Evolutionary conservation across 1,140 invertebrate species (phyloP), one percentile per base, ranked within the genome.

Genomic region (Drosophila repletoides): DNA sequence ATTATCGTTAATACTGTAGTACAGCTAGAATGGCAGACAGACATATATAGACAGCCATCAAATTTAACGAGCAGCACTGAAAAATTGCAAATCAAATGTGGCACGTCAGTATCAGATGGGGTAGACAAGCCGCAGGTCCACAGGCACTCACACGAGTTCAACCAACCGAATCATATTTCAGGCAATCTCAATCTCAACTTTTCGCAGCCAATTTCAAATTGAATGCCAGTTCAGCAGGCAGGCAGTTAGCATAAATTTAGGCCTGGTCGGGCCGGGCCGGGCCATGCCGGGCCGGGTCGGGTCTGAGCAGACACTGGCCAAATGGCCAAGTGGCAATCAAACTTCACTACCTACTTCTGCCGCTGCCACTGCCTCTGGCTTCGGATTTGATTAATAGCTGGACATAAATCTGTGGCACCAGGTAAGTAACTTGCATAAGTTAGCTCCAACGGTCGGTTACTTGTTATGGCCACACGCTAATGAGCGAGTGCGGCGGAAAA

Each of bases 341-440:
- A 59, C 53, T 56, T 65, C 52, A 22, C 24, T 19, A n/a, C 19
- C 19, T n/a, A n/a, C n/a, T n/a, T n/a, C n/a, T n/a, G n/a, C n/a
- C n/a, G n/a, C n/a, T n/a, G n/a, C n/a, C n/a, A n/a, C n/a, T n/a
- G n/a, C n/a, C 33, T 31, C 3, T 12, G 45, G 29, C 48, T n/a
- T n/a, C n/a, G 22, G 64, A 34, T 52, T 61, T 61, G 64, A 67
- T 67, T 67, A 67, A 67, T 67, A 51, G 56, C 31, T 28, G 48
- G 17, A 52, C 64, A 61, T 67, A 67, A 67, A 67, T 67, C 56
- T 61, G 48, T 21, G 40, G 24, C 22, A 46, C 38, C 56, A 53
- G 64, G 46, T 53, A 67, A 67, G 64, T 53, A 60, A 67, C 63
- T 66, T 60, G 63, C 63, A 66, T 66, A 67, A 67, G 64, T 61